Base-by-base conservation (phyloP, 1,140 invertebrate genomes). In the Nebria ingens region DNA sequence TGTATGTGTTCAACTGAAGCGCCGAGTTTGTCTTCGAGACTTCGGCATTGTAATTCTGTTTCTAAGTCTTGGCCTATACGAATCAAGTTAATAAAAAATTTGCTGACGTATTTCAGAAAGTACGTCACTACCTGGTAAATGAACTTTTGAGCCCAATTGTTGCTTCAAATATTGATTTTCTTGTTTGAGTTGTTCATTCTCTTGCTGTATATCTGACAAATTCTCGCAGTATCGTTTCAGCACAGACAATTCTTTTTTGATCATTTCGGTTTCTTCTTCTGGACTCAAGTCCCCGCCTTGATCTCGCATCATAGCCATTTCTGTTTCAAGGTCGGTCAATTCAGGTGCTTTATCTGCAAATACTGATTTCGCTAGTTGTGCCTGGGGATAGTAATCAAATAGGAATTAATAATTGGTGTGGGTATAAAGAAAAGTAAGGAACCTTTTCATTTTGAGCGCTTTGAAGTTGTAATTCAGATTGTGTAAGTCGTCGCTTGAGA, bases 211-310 rank as follows among this genome's bases (percentile, higher is more conserved):
- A 34, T 55, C 15, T 2, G 50, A 34, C 12, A 58, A 53, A 29
- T 58, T 54, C n/a, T 54, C 23, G 23, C 56, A 58, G 17, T 54
- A 54, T 29, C 42, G 54, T 20, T 58, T 58, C 4, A 58, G 21
- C 12, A 54, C 9, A 21, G 54, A 15, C 2, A 58, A 25, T 51
- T 58, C 56, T 13, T 12, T 52, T n/a, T 21, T 56, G 1, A 58
- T 45, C 11, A 56, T 52, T 9, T 34, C 15, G 59, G 42, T 56
- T 59, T 62, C 19, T 23, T 57, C 38, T 51, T 56, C 42, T 63
- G 60, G 52, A 60, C 58, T n/a, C 58, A 54, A 38, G 25, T 55
- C 49, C 62, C 34, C 9, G 56, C 21, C 6, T 58, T 45, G 11
- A 38, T 29, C 22, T 54, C 51, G 12, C 58, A 59, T 57, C 1